These are phyloP conservation scores for Hecatera dysodea DNA, from an alignment of 2,888 invertebrate species.

Conservation along the genomic window DNA sequence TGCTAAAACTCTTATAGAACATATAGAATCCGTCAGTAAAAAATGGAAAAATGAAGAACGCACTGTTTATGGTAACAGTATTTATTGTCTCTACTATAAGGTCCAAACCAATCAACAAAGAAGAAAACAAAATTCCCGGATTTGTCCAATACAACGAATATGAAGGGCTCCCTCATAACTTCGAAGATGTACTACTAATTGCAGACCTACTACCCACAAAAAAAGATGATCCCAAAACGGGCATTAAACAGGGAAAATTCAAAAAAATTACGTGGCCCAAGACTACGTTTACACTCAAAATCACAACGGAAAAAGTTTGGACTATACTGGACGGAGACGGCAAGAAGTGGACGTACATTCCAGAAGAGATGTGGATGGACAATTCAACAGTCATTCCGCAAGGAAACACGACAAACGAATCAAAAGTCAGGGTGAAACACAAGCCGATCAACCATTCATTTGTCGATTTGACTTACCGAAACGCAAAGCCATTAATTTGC, in stretches of 20 bases:
- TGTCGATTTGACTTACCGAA: not conserved
- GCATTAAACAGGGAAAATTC: too few species aligned
- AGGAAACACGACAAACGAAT: not conserved
- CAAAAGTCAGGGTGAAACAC: not conserved
- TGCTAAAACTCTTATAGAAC: not conserved
- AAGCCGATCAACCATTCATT: not conserved
- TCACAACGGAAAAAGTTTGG: not conserved
- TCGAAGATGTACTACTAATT: slow-evolving; percentile 1
- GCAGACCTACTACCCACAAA: not conserved
- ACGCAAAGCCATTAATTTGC: not conserved
- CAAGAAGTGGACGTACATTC: not conserved
- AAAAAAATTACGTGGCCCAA: not conserved
- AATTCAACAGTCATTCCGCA: not conserved
- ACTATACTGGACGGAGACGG: not conserved
- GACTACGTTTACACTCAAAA: not conserved
- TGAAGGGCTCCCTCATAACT: not conserved
- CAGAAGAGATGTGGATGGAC: too few species aligned
- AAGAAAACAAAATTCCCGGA: not conserved
- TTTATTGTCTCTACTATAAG: not conserved
- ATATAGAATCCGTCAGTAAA: not conserved
- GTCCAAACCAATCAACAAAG: not conserved
- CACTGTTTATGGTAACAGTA: not conserved
- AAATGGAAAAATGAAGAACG: slow-evolving; percentile 9
- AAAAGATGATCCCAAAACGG: not conserved
- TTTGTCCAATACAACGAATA: slow-evolving; percentile 1